Percentiles rank a stretch among this genome's conserved stretches.
Conservation (phyloP, 1,140 invertebrate species). For the Euglossa dilemma region DNA sequence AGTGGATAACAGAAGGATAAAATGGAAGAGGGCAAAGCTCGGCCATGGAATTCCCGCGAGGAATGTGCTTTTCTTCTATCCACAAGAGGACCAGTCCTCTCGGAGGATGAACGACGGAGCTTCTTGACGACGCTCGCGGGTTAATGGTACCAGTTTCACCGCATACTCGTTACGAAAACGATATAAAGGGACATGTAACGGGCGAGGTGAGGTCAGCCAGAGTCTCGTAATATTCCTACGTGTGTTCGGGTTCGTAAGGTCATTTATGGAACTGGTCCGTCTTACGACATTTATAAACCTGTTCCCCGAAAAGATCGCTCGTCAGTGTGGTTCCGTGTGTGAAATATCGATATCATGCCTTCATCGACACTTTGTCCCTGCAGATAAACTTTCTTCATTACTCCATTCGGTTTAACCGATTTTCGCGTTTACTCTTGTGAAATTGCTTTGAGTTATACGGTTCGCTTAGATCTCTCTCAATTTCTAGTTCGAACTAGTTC, state of each 20-base stretch:
- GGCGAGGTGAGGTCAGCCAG: slow-evolving; percentile 65
- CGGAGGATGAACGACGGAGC: slow-evolving; percentile 19
- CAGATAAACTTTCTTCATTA: not conserved
- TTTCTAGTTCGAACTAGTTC: not conserved
- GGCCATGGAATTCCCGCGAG: not conserved
- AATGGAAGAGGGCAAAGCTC: not conserved
- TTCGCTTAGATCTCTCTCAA: not conserved
- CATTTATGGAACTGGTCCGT: slow-evolving; percentile 67
- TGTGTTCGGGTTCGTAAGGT: slow-evolving; percentile 72
- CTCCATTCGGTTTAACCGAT: too few relatives aligned
- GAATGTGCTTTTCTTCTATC: slow-evolving; percentile 21
- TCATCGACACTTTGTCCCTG: not conserved
- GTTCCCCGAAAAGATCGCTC: slow-evolving; percentile 51
- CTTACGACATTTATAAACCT: slow-evolving; percentile 67
- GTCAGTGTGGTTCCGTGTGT: not conserved
- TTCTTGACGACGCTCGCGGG: slow-evolving; percentile 35
- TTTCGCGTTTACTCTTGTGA: not conserved
- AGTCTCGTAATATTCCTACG: slow-evolving; percentile 48
- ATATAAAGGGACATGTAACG: slow-evolving; percentile 69
- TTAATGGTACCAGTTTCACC: slow-evolving; percentile 77
- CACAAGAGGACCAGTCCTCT: slow-evolving; percentile 16
- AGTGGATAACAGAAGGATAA: slow-evolving; percentile 17
- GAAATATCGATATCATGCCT: not conserved
- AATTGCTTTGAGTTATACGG: not conserved
- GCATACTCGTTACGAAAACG: slow-evolving; percentile 72